Conservation (phyloP, 2,113 vertebrate genomes). For the Hydrolagus affinis region DNA sequence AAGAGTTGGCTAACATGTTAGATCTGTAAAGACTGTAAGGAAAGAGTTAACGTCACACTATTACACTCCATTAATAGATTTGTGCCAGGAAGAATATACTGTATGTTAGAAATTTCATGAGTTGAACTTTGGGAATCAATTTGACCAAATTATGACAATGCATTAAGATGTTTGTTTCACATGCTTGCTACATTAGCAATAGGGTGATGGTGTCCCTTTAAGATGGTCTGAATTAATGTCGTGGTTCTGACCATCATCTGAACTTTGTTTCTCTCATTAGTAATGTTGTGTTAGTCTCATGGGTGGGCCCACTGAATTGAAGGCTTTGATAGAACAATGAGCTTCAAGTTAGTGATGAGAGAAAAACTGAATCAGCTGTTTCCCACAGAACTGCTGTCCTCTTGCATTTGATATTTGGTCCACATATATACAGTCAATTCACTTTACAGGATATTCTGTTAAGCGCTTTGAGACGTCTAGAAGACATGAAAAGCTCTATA, state of each 20-base stretch:
- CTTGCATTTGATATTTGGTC: too few relatives aligned
- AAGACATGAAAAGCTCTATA: too few relatives aligned
- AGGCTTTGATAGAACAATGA: not conserved
- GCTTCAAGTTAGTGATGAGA: not conserved
- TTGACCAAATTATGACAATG: not conserved
- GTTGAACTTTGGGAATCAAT: not conserved
- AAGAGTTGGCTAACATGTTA: too few relatives aligned
- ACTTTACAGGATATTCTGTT: too few relatives aligned
- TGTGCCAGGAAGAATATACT: slow-evolving; percentile 4
- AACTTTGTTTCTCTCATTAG: not conserved
- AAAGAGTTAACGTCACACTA: too few relatives aligned
- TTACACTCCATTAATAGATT: too few relatives aligned
- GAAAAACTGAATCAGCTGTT: not conserved
- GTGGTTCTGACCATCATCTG: not conserved
- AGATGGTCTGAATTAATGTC: not conserved
- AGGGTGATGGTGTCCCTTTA: not conserved
- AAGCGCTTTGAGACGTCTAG: too few relatives aligned
- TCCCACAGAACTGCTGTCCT: not conserved
- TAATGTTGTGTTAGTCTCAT: not conserved
- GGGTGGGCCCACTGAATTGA: not conserved
- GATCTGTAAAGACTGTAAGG: too few relatives aligned
- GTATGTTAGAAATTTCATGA: not conserved
- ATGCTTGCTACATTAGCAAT: not conserved
- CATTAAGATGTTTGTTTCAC: not conserved
- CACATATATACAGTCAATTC: too few relatives aligned